These are phyloP conservation scores for Heterodera carotae DNA, from an alignment of 1,140 invertebrate species.

Conservation along the genomic window DNA sequence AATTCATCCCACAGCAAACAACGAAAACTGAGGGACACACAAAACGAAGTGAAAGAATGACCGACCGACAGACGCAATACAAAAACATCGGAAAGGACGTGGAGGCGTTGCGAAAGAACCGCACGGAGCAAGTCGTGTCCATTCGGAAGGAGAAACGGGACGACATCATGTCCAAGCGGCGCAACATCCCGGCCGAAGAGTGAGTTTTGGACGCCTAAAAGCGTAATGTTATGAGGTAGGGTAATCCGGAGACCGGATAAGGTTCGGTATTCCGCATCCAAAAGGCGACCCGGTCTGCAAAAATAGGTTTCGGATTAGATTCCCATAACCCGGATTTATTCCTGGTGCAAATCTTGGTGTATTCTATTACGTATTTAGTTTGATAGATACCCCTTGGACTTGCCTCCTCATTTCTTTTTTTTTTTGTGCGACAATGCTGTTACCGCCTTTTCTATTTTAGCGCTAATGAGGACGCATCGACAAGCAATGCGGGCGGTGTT, in stretches of 20 bases:
- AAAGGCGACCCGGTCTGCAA: too few species aligned
- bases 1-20: not conserved
- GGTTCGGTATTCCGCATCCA: too few species aligned
- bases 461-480: slow-evolving; percentile 43
- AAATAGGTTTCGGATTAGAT: not conserved
- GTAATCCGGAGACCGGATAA: not conserved
- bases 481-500: slow-evolving; percentile 15
- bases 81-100: slow-evolving; percentile 63
- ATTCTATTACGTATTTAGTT: too few species aligned
- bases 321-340: too few species aligned
- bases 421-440: too few species aligned
- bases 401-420: too few species aligned
- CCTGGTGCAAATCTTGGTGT: too few species aligned
- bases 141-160: slow-evolving; percentile 94
- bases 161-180: slow-evolving; percentile 87
- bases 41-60: slow-evolving; percentile 35
- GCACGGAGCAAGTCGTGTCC: slow-evolving; percentile 92
- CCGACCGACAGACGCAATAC: slow-evolving; percentile 59
- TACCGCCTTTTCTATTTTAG: too few species aligned
- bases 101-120: slow-evolving; percentile 65
- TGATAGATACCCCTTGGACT: too few species aligned
- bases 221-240: too few species aligned
- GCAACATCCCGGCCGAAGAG: slow-evolving; percentile 75
- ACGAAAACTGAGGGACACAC: not conserved
- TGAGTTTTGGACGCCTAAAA: slow-evolving; percentile 24